Evolutionary conservation across 2,113 vertebrate species (phyloP).

Genomic region (Vimba vimba): DNA sequence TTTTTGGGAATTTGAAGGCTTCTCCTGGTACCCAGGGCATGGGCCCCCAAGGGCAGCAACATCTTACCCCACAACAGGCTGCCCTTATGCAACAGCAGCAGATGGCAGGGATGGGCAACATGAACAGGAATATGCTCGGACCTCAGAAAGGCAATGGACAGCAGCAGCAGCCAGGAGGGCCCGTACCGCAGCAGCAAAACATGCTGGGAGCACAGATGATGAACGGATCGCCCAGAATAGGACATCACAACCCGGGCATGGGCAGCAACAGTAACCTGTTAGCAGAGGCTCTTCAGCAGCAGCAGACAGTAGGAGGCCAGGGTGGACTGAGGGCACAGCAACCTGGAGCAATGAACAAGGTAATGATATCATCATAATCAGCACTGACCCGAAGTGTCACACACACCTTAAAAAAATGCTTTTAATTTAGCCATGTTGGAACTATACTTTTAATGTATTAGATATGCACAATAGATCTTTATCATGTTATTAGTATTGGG

Average conservation of each 20-base stretch:
- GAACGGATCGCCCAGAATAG: conserved; percentile 95
- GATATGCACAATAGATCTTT: background rate
- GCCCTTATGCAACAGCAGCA: conserved; percentile 83
- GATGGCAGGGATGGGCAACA: conserved; percentile 69
- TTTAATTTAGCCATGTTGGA: background rate
- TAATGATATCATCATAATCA: conserved; percentile 49
- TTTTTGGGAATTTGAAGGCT: conserved; percentile 75
- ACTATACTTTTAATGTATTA: background rate
- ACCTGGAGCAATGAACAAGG: conserved; percentile 88
- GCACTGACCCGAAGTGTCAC: too few relatives aligned
- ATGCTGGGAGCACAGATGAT: conserved; percentile 87
- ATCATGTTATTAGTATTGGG: background rate
- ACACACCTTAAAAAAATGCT: background rate
- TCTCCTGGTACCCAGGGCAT: conserved; percentile 74
- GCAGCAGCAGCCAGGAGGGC: conserved; percentile 51
- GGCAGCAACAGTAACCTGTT: conserved; percentile 84
- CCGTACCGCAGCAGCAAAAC: conserved; percentile 69
- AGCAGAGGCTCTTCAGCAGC: conserved; percentile 90
- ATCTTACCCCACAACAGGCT: conserved; percentile 76
- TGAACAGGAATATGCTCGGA: conserved; percentile 78
- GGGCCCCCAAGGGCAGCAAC: conserved; percentile 71
- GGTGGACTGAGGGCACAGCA: conserved; percentile 87
- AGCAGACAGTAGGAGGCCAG: conserved; percentile 80
- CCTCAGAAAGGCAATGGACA: conserved; percentile 77
- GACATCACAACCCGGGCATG: conserved; percentile 88